Conservation (phyloP, 2,797 vertebrate genomes). For the Mormyrops boulengeri region DNA sequence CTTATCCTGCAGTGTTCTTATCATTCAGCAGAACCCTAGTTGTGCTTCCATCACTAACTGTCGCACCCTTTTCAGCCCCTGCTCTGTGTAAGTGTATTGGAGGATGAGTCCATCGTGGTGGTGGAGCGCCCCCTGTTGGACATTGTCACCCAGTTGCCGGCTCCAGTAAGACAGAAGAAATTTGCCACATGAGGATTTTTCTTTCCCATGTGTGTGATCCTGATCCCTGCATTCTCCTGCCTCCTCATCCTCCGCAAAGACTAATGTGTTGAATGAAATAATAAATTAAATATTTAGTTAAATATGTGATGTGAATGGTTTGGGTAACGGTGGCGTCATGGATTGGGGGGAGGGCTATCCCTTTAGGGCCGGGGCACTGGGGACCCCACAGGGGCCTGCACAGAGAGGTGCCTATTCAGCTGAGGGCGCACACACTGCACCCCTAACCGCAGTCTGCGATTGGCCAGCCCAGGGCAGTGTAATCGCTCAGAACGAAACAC, state of each 20-base stretch:
- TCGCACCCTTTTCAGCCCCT: constrained; percentile 64
- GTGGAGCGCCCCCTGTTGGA: constrained; percentile 83
- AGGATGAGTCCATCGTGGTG: constrained; percentile 76
- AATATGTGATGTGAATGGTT: not conserved
- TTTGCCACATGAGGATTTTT: constrained; percentile 75
- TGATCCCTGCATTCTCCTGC: not conserved
- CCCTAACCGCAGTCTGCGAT: not conserved
- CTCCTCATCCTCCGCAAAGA: constrained; percentile 28
- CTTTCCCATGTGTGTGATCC: not conserved
- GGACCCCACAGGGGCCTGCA: not conserved
- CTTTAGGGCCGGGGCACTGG: not conserved
- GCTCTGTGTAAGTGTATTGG: constrained; percentile 71
- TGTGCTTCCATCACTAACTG: not conserved
- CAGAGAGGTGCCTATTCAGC: too few species aligned
- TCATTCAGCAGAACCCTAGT: not conserved
- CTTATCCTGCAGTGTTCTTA: not conserved
- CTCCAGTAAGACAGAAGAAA: constrained; percentile 83
- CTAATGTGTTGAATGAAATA: constrained; percentile 29
- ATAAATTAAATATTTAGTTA: constrained; percentile 43
- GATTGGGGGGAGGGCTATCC: not conserved
- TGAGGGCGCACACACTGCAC: not conserved
- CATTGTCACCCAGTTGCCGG: constrained; percentile 74
- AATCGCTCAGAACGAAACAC: not conserved
- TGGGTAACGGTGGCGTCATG: not conserved
- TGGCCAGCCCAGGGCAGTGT: not conserved